Evolutionary conservation across 2,797 vertebrate genomes (phyloP), one percentile per base, ranked within the genome.

Genomic region (Denticeps clupeoides): DNA sequence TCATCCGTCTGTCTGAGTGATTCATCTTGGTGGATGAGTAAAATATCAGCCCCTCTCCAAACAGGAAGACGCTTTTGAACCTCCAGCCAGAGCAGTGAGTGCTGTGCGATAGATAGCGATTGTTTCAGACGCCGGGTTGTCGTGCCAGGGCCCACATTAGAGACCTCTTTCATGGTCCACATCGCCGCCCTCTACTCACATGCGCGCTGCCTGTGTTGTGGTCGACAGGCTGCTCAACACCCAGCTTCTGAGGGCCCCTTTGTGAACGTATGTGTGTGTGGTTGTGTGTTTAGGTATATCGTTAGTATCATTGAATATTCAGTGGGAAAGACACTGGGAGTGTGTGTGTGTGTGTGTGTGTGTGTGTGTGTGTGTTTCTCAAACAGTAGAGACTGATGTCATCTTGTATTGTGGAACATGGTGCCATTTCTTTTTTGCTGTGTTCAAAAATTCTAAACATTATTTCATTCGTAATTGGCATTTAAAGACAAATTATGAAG

Each of bases 201-300:
- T 76, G 72, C 77, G 72, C 71, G 76, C 62, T 31, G 61, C 70
- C 72, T 86, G 78, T 85, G 80, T 82, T 84, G 79, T 85, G 85
- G 81, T 83, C 58, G 56, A 38, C 11, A 53, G 43, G 13, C 50
- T 51, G 50, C 63, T 62, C 57, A n/a, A 58, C 54, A 58, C 59
- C 53, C 56, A 51, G 51, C 56, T 47, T 62, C 48, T 60, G 53
- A 62, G 60, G 50, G 15, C 18, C 25, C 19, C 59, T 63, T 63
- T 63, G 55, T 56, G 58, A 18, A 3, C 18, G 18, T 45, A 51
- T 69, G 69, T 53, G 33, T 35, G 33, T 41, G 24, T 35, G 33
- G 44, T 28, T 38, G 31, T 22, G 21, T 10, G 32, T 49, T 24
- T 38, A 40, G 42, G 26, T 52, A 27, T 43, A 23, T 26, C n/a